Evolutionary conservation across 2,888 invertebrate genomes (phyloP).

Genomic region (Sphaerophoria rueppellii): DNA sequence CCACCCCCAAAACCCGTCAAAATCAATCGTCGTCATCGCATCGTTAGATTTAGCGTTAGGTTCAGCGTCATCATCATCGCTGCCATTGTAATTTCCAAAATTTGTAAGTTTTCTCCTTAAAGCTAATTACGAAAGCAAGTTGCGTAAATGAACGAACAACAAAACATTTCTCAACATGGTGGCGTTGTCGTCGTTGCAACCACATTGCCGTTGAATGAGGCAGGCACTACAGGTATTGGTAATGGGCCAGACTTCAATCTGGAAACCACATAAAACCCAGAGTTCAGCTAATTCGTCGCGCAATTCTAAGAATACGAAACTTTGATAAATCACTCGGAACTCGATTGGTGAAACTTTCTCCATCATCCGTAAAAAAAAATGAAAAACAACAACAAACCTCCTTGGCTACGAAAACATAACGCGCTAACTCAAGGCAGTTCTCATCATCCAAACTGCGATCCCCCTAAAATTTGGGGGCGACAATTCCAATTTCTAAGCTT

Average conservation of each 20-base stretch:
- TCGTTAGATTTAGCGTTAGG: too few relatives aligned
- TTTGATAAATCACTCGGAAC: constrained; percentile 71
- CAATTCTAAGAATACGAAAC: constrained; percentile 59
- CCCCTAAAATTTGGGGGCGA: constrained; percentile 38
- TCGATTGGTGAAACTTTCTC: constrained; percentile 67
- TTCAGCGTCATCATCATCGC: neutral
- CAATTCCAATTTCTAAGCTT: constrained; percentile 60
- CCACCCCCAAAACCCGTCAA: constrained; percentile 50
- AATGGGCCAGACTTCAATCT: constrained; percentile 26
- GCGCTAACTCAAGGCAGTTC: constrained; percentile 10
- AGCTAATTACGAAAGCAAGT: constrained; percentile 45
- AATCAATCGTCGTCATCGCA: constrained; percentile 20
- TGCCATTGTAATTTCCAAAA: constrained; percentile 1
- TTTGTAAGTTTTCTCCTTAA: constrained; percentile 39
- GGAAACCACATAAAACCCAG: constrained; percentile 32
- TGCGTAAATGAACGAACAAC: neutral
- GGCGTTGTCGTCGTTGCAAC: constrained; percentile 12
- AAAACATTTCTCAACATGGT: constrained; percentile 11
- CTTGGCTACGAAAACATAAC: constrained; percentile 49
- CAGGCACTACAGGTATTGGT: constrained; percentile 3
- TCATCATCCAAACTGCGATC: neutral
- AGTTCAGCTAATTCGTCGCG: constrained; percentile 55
- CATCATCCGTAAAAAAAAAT: constrained; percentile 8
- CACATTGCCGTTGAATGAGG: constrained; percentile 15
- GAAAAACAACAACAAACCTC: constrained; percentile 12